A percentile compares a stretch with the other conserved stretches of the same genome.
phyloP scores from a whole-genome alignment of 2,797 vertebrate species.

The Ctenosaura bakeri region DNA sequence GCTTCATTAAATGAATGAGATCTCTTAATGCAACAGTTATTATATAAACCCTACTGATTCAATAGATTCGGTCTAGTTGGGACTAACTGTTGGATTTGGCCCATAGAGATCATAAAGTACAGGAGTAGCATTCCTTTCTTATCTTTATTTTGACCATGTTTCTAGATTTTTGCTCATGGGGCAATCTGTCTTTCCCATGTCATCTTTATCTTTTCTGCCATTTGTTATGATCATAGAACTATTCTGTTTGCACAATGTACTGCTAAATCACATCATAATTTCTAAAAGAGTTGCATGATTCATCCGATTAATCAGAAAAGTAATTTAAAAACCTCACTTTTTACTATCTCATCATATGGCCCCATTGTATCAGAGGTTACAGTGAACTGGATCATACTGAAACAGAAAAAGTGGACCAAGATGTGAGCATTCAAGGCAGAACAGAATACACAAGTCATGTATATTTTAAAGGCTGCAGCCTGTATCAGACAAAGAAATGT shows the following conservation, averaged over 20 bases:
- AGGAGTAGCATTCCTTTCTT: background rate
- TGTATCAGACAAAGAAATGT: background rate
- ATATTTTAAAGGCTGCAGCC: background rate
- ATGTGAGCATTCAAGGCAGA: background rate
- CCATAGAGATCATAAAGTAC: conserved; percentile 32
- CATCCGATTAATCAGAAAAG: conserved; percentile 7
- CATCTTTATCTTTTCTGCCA: background rate
- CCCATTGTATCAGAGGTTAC: background rate
- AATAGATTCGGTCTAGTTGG: too few species aligned
- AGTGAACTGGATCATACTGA: background rate
- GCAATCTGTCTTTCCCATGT: conserved; percentile 17
- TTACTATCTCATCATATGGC: background rate
- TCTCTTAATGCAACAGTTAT: too few species aligned
- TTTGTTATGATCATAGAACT: background rate
- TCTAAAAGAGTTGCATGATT: background rate
- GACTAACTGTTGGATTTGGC: background rate
- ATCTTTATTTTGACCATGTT: conserved; percentile 11
- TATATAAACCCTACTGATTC: too few species aligned
- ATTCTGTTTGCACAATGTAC: background rate
- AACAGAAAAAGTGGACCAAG: background rate
- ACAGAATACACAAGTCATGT: background rate
- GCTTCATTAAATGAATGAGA: too few species aligned
- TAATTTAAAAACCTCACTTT: background rate
- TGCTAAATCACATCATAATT: background rate
- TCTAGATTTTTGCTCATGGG: background rate